Base-by-base conservation (phyloP, 2,113 vertebrate genomes). In the Sigmodon hispidus region DNA sequence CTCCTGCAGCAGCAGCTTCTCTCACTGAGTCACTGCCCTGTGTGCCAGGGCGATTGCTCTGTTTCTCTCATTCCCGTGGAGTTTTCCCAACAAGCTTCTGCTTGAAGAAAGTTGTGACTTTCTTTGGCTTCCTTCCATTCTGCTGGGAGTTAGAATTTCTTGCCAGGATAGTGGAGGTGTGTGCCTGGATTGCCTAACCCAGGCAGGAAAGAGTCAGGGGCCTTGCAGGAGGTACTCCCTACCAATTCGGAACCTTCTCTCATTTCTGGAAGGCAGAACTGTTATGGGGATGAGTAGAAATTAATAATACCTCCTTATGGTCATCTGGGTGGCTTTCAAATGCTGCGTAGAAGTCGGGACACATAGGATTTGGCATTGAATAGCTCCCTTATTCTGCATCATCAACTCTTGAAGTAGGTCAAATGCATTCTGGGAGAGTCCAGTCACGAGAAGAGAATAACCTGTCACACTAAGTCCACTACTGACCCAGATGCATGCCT, bases 131-230 rank as follows among this genome's bases (percentile, higher is more conserved):
- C 59, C 40, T 55, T n/a, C 73, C 15, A 0, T 59, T 86, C 40
- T 89, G 34, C 52, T 79, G 45, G 45, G 97, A 86, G 79, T 94
- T 50, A 7, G 63, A 45, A 10, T 48, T 85, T 91, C 93, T 95
- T 93, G 52, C 87, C 85, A 73, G 59, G 45, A 88, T 52, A 26
- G 57, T 50, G 77, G 57, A 55, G 40, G n/a, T 36, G 59, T 87
- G 75, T 65, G 52, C 13, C 83, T 50, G 55, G 45, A 67, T 57
- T 89, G 67, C 67, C 90, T 63, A 63, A 90, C 40, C 11, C 1
- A 5, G 29, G 52, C 57, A 43, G 55, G 24, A 67, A 59, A 65
- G 85, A 36, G 86, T 67, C 80, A 67, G 22, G 63, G 76, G 80
- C 24, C 65, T 75, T 16, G 85, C 57, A 76, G 29, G 29, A 50